phyloP scores from a whole-genome alignment of 2,888 invertebrate genomes.

The Lycocerus yunnanus region DNA sequence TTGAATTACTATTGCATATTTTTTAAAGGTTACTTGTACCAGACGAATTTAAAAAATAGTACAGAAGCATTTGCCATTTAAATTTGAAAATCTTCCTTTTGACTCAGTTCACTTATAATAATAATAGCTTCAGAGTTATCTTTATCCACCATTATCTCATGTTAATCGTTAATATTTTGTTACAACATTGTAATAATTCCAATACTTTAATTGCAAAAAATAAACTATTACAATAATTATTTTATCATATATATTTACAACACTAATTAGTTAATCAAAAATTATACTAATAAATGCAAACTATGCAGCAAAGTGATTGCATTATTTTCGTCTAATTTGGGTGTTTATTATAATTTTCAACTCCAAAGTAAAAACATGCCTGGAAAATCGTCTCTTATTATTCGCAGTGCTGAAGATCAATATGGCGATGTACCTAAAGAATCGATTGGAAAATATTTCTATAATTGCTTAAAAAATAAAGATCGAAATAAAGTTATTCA shows the following conservation, averaged over 20 bases:
- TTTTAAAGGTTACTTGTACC: too few relatives aligned
- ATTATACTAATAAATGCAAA: too few relatives aligned
- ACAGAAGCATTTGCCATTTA: not conserved
- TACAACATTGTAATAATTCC: not conserved
- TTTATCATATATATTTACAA: too few relatives aligned
- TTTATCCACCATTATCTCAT: not conserved
- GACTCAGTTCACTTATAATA: not conserved
- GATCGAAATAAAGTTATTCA: not conserved
- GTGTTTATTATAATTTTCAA: not conserved
- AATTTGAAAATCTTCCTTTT: not conserved
- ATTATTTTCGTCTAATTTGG: not conserved
- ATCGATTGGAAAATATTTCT: not conserved
- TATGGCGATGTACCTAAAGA: slow-evolving; percentile 1
- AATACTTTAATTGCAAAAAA: not conserved
- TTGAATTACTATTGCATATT: too few relatives aligned
- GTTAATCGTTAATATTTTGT: not conserved
- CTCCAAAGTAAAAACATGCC: not conserved
- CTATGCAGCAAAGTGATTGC: too few relatives aligned
- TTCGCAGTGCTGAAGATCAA: not conserved
- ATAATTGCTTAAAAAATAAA: not conserved
- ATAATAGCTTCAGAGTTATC: not conserved
- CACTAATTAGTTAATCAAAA: too few relatives aligned
- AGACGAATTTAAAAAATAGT: too few relatives aligned
- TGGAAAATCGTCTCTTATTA: not conserved
- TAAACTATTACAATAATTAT: not conserved